These are phyloP conservation scores for Syngnathus floridae DNA, from an alignment of 2,113 vertebrate genomes.

Conservation along the genomic window DNA sequence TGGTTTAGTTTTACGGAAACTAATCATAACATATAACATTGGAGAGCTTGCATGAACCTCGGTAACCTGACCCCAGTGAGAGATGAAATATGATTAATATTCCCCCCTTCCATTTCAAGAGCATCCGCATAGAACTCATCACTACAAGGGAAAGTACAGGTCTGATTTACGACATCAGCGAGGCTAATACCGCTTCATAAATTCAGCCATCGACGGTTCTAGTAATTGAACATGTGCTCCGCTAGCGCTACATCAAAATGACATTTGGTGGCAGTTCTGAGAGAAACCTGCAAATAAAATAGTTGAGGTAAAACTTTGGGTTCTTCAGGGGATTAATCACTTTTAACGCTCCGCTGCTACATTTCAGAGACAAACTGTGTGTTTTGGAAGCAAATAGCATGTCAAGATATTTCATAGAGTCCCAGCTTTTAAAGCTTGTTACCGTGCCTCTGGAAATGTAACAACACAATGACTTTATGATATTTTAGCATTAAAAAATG, in stretches of 20 bases:
- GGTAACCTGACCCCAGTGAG: background rate
- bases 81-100: background rate
- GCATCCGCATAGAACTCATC: background rate
- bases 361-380: slow-evolving; percentile 5
- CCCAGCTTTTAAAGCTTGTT: background rate
- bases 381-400: background rate
- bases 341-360: background rate
- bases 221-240: slow-evolving; percentile 1
- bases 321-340: slow-evolving; percentile 1
- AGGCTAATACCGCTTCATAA: slow-evolving; percentile 1
- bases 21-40: background rate
- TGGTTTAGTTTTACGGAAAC: background rate
- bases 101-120: background rate
- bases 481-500: background rate
- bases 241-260: background rate
- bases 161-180: background rate
- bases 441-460: background rate
- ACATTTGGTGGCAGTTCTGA: slow-evolving; percentile 3
- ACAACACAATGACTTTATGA: background rate
- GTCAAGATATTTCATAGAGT: background rate
- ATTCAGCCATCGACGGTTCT: background rate
- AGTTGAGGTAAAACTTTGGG: background rate
- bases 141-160: background rate
- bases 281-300: slow-evolving; percentile 3
- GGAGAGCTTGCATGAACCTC: background rate